Conservation (phyloP, 2,888 invertebrate species). For the Idaea dimidiata region DNA sequence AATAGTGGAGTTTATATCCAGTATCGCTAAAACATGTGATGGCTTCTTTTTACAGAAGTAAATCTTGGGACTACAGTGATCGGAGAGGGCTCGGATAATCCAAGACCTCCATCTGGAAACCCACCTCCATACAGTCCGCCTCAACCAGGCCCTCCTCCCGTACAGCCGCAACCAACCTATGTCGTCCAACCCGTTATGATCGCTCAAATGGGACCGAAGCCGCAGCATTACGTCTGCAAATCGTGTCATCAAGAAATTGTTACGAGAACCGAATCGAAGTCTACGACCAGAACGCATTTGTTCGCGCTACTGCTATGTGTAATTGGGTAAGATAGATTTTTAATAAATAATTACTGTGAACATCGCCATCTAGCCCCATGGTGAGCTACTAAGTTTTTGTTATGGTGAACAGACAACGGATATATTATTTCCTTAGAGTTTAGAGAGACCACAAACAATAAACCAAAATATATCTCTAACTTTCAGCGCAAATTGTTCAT, state of each 20-base stretch:
- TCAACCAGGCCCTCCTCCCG: not conserved
- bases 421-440: too few relatives aligned
- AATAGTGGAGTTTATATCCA: too few relatives aligned
- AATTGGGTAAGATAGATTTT: constrained; percentile 47
- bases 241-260: constrained; percentile 66
- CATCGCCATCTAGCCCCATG: too few relatives aligned
- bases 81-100: not conserved
- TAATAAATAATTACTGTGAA: not conserved
- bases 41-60: not conserved
- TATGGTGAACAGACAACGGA: too few relatives aligned
- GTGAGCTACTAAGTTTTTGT: too few relatives aligned
- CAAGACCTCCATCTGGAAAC: not conserved
- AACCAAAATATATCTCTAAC: too few relatives aligned
- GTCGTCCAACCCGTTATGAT: constrained; percentile 22
- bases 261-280: constrained; percentile 59
- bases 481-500: too few relatives aligned
- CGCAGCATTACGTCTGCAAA: constrained; percentile 55
- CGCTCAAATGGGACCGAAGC: constrained; percentile 42
- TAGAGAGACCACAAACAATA: too few relatives aligned
- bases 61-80: not conserved
- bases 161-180: not conserved
- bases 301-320: constrained; percentile 74
- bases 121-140: constrained; percentile 20
- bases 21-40: too few relatives aligned
- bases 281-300: constrained; percentile 76